Evolutionary conservation across 2,888 invertebrate species (phyloP).

Genomic region (Lamproptera curius): DNA sequence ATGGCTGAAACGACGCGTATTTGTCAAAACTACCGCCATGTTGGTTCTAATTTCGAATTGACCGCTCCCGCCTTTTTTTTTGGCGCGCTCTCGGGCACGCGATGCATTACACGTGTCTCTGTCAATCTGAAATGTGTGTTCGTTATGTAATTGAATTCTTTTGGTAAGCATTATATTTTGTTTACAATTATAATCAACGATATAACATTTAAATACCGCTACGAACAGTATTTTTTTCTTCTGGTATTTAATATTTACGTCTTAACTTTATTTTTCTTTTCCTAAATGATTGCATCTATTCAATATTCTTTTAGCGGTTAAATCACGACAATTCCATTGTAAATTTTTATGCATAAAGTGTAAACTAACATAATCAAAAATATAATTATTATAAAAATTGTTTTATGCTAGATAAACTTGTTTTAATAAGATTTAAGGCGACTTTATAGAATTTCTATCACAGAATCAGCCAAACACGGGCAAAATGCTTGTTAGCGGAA

Average conservation of each 20-base stretch:
- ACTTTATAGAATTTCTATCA: no score
- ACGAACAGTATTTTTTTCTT: background rate
- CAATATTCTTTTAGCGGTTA: background rate
- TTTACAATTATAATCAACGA: background rate
- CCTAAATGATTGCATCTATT: background rate
- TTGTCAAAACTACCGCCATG: slow-evolving; percentile 14
- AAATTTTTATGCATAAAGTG: background rate
- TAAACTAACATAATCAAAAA: background rate
- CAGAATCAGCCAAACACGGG: background rate
- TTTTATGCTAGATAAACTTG: no score
- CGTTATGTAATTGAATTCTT: background rate
- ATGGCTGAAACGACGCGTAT: slow-evolving; percentile 29
- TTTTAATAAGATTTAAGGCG: no score
- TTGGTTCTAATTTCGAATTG: slow-evolving; percentile 10
- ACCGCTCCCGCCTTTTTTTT: slow-evolving; percentile 5
- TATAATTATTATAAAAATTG: no score
- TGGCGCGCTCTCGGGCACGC: slow-evolving; percentile 5
- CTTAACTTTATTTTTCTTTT: background rate
- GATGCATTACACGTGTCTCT: slow-evolving; percentile 4
- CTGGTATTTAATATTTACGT: background rate
- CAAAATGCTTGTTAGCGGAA: background rate
- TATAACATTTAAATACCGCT: background rate
- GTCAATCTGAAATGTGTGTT: background rate
- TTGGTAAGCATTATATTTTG: background rate
- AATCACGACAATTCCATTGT: background rate